These are phyloP conservation scores for Mustela lutreola DNA, from an alignment of 2,113 vertebrate species.

Conservation along the genomic window DNA sequence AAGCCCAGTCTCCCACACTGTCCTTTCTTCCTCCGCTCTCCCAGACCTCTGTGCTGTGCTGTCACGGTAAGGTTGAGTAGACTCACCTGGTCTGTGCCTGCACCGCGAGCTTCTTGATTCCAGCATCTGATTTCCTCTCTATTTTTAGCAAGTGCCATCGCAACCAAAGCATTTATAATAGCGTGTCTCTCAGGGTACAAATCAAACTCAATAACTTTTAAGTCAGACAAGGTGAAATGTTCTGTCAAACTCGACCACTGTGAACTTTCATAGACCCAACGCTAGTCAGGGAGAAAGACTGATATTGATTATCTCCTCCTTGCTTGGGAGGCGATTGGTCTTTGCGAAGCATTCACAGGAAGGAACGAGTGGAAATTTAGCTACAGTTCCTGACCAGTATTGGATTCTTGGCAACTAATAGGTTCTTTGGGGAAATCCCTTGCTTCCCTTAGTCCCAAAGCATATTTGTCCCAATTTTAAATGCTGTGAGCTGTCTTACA, in stretches of 20 bases:
- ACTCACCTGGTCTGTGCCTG: background rate
- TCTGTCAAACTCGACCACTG: background rate
- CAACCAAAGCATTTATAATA: background rate
- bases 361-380: background rate
- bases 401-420: conserved; percentile 40
- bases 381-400: background rate
- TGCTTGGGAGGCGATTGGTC: background rate
- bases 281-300: background rate
- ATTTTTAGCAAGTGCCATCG: background rate
- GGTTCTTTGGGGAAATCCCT: conserved; percentile 1
- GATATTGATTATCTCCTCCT: background rate
- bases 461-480: background rate
- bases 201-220: conserved; percentile 26
- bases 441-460: background rate
- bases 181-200: background rate
- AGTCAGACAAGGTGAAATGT: background rate
- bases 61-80: accelerated
- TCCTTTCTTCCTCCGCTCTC: accelerated
- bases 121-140: background rate
- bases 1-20: accelerated
- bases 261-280: background rate
- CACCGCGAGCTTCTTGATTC: background rate
- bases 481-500: background rate
- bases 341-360: background rate
- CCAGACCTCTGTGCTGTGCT: accelerated